Base-by-base conservation (phyloP, 1,140 invertebrate species). In the Cydia splendana region DNA sequence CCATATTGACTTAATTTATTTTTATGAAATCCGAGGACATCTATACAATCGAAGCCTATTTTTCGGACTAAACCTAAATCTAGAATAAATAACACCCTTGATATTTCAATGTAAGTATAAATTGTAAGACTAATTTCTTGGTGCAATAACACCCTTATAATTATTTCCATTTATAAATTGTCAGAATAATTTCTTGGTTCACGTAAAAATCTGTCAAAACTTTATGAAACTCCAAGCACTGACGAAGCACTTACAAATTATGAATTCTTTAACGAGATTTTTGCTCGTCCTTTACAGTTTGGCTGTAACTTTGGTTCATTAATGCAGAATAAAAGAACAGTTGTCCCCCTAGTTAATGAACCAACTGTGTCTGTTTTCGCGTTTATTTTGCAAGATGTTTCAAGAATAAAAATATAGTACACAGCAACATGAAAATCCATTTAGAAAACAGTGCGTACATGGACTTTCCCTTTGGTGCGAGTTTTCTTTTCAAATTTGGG, bases 141-240 rank as follows among this genome's bases (percentile, higher is more conserved):
- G n/a, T n/a, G n/a, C n/a, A n/a, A n/a, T 62, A 62, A 20, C 10
- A 53, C n/a, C 53, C 9, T 10, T 2, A 53, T 24, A 24, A 24
- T 24, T n/a, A 62, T 62, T 62, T 62, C 57, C 24, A 62, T 24
- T 10, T 62, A 24, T 62, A 62, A 24, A 62, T 24, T 62, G 38
- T 71, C 30, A 20, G 67, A 38, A 15, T 34, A 69, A 69, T 38
- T 69, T 69, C 30, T n/a, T n/a, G 65, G 20, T 18, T n/a, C 65
- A 7, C 28, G 30, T n/a, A 69, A 69, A 69, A 69, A 69, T 12
- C 65, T 71, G 67, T 71, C 67, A 71, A 71, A 71, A 67, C 65
- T 38, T 71, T 71, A 18, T 34, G 30, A 20, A 18, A 69, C 4
- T 42, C 38, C 67, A 38, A 69, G 28, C 13, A 71, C 38, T 71